Evolutionary conservation across 1,140 invertebrate genomes (phyloP).

Genomic region (Oryzaephilus surinamensis): DNA sequence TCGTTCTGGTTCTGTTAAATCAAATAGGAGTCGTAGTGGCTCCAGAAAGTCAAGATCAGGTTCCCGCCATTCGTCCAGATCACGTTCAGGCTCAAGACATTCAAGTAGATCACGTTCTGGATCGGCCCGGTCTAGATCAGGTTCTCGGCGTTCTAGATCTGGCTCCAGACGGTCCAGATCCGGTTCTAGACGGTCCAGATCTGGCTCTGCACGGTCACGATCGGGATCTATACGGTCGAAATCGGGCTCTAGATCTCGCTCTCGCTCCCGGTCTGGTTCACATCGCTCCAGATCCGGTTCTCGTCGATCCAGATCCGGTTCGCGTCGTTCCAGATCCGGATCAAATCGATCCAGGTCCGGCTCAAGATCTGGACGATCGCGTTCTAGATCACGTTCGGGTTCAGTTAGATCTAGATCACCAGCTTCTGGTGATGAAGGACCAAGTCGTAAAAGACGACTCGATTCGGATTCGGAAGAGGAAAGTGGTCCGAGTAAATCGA

Average conservation of each 20-base stretch:
- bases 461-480: conserved; percentile 48
- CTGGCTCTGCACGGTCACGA: conserved; percentile 17
- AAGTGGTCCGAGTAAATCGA: conserved; percentile 33
- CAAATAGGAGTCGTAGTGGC: conserved; percentile 33
- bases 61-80: too few relatives aligned
- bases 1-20: conserved; percentile 31
- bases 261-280: conserved; percentile 18
- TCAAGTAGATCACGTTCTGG: conserved; percentile 29
- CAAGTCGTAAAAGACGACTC: conserved; percentile 35
- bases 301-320: conserved; percentile 19
- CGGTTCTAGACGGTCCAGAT: conserved; percentile 21
- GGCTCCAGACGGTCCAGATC: conserved; percentile 20
- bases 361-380: conserved; percentile 10
- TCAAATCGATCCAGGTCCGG: conserved; percentile 21
- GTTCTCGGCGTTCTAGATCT: conserved; percentile 26
- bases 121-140: conserved; percentile 27
- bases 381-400: conserved; percentile 30
- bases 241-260: conserved; percentile 16
- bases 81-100: conserved; percentile 34
- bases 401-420: conserved; percentile 24
- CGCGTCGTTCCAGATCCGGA: conserved; percentile 22
- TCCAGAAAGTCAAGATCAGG: conserved; percentile 34
- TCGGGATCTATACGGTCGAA: conserved; percentile 18
- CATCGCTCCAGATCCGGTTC: conserved; percentile 17
- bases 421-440: conserved; percentile 18